These are phyloP conservation scores for Lepidochrysops patricia DNA, from an alignment of 2,888 invertebrate species.

Conservation along the genomic window DNA sequence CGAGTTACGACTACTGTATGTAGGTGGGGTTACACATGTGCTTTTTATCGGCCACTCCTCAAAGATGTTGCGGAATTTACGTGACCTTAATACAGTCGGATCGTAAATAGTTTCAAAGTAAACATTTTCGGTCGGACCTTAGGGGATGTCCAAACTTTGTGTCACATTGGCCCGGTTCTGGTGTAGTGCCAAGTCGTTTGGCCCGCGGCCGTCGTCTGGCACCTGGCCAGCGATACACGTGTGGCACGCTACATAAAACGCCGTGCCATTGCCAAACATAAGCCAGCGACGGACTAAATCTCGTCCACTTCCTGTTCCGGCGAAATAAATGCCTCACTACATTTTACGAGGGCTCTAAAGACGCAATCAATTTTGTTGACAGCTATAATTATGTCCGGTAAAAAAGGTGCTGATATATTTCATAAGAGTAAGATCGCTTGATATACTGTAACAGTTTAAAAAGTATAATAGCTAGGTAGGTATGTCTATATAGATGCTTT, in stretches of 20 bases:
- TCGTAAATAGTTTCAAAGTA: conserved; percentile 6
- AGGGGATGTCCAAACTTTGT: conserved; percentile 30
- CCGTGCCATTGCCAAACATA: conserved; percentile 28
- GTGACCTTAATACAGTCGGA: neutral
- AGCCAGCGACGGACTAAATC: conserved; percentile 37
- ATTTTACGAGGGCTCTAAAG: conserved; percentile 27
- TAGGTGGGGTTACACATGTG: neutral
- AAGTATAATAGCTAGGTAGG: too few relatives aligned
- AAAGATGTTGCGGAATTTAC: neutral
- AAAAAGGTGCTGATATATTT: neutral
- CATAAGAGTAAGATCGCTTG: too few relatives aligned
- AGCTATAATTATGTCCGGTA: too few relatives aligned
- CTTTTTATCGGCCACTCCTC: neutral
- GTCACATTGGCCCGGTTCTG: conserved; percentile 47
- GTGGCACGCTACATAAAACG: conserved; percentile 26
- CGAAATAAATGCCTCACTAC: neutral
- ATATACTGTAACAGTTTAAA: too few relatives aligned
- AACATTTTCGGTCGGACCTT: neutral
- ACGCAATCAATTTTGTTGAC: neutral
- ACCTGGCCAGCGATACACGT: conserved; percentile 46
- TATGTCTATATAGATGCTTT: conserved; percentile 17
- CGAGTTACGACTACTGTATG: neutral
- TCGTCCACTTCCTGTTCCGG: conserved; percentile 55
- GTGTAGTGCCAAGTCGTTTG: conserved; percentile 40
- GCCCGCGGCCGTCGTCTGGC: conserved; percentile 30